A percentile compares a stretch with the other conserved stretches of the same genome.
These are phyloP conservation scores for Dolomedes plantarius DNA, from an alignment of 2,888 invertebrate species.

Conservation along the genomic window DNA sequence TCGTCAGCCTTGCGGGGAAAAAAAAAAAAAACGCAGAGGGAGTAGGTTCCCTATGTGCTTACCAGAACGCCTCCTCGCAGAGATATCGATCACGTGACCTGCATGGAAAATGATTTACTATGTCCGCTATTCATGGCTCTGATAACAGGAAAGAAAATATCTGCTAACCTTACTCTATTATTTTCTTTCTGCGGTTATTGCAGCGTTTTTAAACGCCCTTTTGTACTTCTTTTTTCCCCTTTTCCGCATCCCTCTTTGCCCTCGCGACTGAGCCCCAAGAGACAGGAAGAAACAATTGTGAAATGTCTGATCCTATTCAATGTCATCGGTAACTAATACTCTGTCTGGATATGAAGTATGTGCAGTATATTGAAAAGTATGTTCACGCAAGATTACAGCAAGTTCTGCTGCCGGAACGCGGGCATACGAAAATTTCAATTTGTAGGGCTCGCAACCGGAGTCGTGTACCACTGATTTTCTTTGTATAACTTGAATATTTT, in stretches of 20 bases:
- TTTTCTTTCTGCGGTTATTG: background rate
- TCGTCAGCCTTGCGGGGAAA: background rate
- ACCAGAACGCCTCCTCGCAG: background rate
- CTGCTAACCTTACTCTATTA: background rate
- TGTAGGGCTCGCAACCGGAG: no score
- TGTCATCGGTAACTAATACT: background rate
- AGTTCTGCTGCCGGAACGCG: no score
- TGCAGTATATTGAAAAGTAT: background rate
- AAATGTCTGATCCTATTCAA: background rate
- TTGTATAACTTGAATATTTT: no score
- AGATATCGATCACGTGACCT: slow-evolving; percentile 12
- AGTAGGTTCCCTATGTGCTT: background rate
- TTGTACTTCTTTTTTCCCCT: background rate
- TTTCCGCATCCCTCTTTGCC: background rate
- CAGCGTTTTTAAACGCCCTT: background rate
- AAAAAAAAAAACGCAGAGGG: background rate
- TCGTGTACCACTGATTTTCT: no score
- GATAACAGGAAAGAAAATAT: slow-evolving; percentile 1
- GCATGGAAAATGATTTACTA: slow-evolving; percentile 16
- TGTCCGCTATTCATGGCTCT: background rate
- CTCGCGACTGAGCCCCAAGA: background rate
- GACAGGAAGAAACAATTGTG: background rate
- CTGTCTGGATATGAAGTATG: background rate
- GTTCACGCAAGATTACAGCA: no score
- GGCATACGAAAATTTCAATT: no score